phyloP scores from a whole-genome alignment of 2,797 vertebrate species.

The Mormyrus hasselquistii region DNA sequence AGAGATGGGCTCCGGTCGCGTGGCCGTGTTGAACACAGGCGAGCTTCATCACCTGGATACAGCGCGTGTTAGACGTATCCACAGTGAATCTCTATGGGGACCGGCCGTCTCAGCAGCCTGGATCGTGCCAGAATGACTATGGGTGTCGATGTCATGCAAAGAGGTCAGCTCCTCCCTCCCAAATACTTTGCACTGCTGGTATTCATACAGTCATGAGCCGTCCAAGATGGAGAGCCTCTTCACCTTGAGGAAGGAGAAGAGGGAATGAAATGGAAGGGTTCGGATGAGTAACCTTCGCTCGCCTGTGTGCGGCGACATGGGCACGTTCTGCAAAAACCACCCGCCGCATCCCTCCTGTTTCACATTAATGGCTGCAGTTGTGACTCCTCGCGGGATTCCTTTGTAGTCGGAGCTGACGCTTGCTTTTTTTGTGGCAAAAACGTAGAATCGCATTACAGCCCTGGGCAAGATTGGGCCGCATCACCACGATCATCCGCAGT shows the following conservation, averaged over 20 bases:
- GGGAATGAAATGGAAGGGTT: neutral
- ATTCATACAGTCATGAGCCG: neutral
- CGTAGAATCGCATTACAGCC: neutral
- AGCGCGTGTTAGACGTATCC: neutral
- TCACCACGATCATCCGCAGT: neutral
- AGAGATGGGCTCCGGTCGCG: neutral
- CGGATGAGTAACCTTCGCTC: neutral
- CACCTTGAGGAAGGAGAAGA: neutral
- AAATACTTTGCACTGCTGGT: neutral
- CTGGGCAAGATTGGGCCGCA: neutral
- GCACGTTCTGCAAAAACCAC: neutral
- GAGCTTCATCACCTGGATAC: neutral
- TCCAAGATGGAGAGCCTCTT: neutral
- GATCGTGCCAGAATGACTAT: neutral
- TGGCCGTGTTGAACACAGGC: neutral
- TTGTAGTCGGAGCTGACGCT: neutral
- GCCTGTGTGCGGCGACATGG: neutral
- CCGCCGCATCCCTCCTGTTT: neutral
- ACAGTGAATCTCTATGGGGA: neutral
- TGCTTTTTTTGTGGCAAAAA: neutral
- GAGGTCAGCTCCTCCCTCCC: neutral
- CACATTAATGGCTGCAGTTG: neutral
- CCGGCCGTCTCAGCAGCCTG: neutral
- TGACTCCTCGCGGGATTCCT: neutral
- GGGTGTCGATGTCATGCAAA: neutral